A percentile compares a stretch with the other conserved stretches of the same genome.
Conservation (phyloP, 2,113 vertebrate species). For the Protobothrops mucrosquamatus region DNA sequence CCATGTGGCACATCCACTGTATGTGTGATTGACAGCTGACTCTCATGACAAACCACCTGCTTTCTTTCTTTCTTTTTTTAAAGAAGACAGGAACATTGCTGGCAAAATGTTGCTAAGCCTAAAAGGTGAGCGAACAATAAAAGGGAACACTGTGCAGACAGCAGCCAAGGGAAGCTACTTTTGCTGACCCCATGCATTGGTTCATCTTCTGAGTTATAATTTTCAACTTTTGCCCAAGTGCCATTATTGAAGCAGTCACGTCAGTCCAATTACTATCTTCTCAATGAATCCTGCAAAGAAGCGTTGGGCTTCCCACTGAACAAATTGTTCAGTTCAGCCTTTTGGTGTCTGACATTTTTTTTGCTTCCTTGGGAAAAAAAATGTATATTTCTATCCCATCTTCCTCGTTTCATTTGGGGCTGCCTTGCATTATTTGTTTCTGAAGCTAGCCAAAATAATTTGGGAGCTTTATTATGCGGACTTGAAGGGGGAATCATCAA, state of each 20-base stretch:
- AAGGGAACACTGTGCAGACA: conserved; percentile 47
- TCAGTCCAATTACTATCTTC: background rate
- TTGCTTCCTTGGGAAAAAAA: background rate
- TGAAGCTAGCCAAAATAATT: background rate
- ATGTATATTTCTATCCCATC: background rate
- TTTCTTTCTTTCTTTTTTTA: background rate
- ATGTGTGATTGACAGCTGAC: background rate
- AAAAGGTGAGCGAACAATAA: conserved; percentile 63
- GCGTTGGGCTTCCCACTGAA: background rate
- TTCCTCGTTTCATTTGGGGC: background rate
- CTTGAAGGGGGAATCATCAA: background rate
- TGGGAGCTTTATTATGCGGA: background rate
- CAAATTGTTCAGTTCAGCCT: conserved; percentile 18
- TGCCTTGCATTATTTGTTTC: background rate
- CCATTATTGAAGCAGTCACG: background rate
- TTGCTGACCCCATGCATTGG: conserved; percentile 16
- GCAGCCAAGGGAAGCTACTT: conserved; percentile 42
- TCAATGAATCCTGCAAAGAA: background rate
- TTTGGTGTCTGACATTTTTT: background rate
- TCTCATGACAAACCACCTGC: background rate
- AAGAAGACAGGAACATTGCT: background rate
- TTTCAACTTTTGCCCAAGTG: conserved; percentile 20
- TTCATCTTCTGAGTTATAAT: conserved; percentile 9
- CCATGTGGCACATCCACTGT: background rate
- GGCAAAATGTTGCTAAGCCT: conserved; percentile 13